These are phyloP conservation scores for Murina feae DNA, from an alignment of 2,113 vertebrate genomes.

Conservation along the genomic window DNA sequence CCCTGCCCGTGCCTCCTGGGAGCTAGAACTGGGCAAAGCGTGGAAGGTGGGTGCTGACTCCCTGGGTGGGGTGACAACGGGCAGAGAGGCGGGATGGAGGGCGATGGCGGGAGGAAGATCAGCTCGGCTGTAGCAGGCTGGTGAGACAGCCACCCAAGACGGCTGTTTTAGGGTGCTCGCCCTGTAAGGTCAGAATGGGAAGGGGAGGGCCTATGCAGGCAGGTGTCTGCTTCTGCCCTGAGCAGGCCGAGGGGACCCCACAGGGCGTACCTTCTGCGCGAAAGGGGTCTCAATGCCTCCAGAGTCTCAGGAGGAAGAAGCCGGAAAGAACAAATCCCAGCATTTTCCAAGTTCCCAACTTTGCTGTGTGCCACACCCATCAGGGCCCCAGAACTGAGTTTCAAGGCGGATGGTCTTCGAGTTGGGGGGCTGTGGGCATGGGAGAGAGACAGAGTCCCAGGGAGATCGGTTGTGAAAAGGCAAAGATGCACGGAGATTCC, in stretches of 20 bases:
- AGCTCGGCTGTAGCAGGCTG: rapidly evolving
- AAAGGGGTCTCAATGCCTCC: not conserved
- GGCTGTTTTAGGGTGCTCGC: no score
- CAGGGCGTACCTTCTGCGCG: not conserved
- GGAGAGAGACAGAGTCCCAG: not conserved
- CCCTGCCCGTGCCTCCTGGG: not conserved
- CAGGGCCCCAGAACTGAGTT: not conserved
- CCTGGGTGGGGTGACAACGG: rapidly evolving
- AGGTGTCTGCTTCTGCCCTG: not conserved
- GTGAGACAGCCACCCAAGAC: no score
- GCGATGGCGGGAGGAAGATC: not conserved
- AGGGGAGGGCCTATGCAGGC: no score
- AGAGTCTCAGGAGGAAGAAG: not conserved
- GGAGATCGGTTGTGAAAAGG: not conserved
- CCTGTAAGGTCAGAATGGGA: no score
- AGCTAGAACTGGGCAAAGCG: no score
- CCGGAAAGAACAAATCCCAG: not conserved
- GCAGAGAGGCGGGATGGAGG: not conserved
- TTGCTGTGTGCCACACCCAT: not conserved
- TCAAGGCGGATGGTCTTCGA: not conserved
- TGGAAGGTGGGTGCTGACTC: no score
- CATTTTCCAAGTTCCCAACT: not conserved
- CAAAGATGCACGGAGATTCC: not conserved
- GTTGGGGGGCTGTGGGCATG: not conserved
- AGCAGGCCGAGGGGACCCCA: not conserved